phyloP scores from a whole-genome alignment of 2,113 vertebrate species.

The Caretta caretta region DNA sequence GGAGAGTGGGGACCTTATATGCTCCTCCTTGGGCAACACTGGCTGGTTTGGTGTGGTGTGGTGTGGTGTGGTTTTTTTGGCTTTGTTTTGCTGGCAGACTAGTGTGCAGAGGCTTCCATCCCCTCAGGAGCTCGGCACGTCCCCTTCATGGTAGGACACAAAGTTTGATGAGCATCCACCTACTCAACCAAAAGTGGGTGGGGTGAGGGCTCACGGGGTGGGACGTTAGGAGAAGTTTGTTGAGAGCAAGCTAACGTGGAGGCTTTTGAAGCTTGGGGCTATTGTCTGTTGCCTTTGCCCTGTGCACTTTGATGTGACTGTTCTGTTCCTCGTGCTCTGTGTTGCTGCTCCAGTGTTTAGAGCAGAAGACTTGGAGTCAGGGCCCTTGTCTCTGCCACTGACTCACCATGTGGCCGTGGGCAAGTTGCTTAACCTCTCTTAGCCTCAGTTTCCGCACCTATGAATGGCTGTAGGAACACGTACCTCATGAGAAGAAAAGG shows the following conservation, averaged over 20 bases:
- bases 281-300: not conserved
- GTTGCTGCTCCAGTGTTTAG: not conserved
- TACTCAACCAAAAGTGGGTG: not conserved
- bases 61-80: not conserved
- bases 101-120: not conserved
- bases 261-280: not conserved
- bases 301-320: not conserved
- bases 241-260: not conserved
- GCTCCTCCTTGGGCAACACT: not conserved
- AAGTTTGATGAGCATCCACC: not conserved
- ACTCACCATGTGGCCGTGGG: not conserved
- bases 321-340: not conserved
- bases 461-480: not conserved
- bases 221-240: not conserved
- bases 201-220: no score
- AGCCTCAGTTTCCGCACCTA: not conserved
- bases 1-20: not conserved
- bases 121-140: not conserved
- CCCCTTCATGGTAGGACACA: no score
- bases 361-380: not conserved
- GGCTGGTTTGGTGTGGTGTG: not conserved
- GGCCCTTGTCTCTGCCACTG: no score
- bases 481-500: not conserved
- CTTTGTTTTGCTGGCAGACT: not conserved
- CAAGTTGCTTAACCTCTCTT: not conserved